phyloP scores from a whole-genome alignment of 2,888 invertebrate species.

The Sclerodermus sp. region DNA sequence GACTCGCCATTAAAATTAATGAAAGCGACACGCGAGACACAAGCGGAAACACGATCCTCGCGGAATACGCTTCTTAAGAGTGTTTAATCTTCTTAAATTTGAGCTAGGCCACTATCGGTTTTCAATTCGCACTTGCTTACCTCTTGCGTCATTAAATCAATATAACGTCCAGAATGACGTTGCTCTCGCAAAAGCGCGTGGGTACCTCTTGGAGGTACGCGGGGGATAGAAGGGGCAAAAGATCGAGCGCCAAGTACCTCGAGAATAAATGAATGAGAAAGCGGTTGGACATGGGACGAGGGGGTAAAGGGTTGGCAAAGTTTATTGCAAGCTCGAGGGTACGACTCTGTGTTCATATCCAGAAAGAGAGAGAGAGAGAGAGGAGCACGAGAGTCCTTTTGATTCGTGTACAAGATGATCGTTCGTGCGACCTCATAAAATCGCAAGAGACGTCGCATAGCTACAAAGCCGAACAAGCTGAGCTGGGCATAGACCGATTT shows the following conservation, averaged over 20 bases:
- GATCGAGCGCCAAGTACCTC: no score
- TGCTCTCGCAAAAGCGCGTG: no score
- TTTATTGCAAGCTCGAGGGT: no score
- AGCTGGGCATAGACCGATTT: constrained; percentile 31
- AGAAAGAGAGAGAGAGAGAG: not conserved
- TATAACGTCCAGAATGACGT: no score
- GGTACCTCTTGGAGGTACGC: no score
- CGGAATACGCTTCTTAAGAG: constrained; percentile 4
- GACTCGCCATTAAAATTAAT: constrained; percentile 21
- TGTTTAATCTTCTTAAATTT: constrained; percentile 5
- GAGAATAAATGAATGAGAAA: no score
- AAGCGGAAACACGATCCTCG: constrained; percentile 17
- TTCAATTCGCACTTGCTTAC: no score
- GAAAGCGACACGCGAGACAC: constrained; percentile 17
- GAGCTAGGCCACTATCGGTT: constrained; percentile 1
- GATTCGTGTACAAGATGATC: not conserved
- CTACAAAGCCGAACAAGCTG: constrained; percentile 18
- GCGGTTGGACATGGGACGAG: no score
- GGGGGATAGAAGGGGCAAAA: no score
- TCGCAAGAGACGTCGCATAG: constrained; percentile 16
- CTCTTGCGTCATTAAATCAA: no score
- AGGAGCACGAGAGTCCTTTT: not conserved
- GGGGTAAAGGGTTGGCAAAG: no score
- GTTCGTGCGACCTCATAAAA: constrained; percentile 12
- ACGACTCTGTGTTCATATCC: no score